These are phyloP conservation scores for Lophius piscatorius DNA, from an alignment of 2,113 vertebrate genomes.

Conservation along the genomic window DNA sequence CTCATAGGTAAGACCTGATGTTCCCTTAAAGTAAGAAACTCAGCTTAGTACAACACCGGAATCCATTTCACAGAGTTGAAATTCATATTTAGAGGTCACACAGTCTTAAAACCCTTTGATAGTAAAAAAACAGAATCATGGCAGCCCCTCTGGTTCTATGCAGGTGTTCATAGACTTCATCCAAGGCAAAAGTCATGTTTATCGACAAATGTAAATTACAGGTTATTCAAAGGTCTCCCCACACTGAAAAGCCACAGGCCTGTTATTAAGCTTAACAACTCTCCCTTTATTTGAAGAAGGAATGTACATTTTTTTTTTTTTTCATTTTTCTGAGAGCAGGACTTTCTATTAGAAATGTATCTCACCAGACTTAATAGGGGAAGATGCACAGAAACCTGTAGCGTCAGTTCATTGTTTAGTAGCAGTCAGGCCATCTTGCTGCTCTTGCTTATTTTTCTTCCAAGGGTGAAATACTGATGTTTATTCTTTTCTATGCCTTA, in stretches of 20 bases:
- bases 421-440: constrained; percentile 74
- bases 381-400: constrained; percentile 55
- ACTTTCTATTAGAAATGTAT: constrained; percentile 46
- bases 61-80: constrained; percentile 38
- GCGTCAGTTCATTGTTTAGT: constrained; percentile 72
- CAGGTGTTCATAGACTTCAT: constrained; percentile 55
- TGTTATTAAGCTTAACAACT: constrained; percentile 59
- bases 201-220: constrained; percentile 55
- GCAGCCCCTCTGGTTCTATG: constrained; percentile 50
- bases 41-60: constrained; percentile 3
- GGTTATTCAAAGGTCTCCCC: constrained; percentile 42
- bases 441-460: constrained; percentile 45
- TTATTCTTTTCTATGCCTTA: constrained; percentile 57
- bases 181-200: constrained; percentile 34
- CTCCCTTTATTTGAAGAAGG: constrained; percentile 23
- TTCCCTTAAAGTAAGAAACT: no score
- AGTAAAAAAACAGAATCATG: constrained; percentile 52
- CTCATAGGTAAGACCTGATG: no score
- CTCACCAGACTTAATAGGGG: constrained; percentile 49
- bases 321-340: constrained; percentile 37
- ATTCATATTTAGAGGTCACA: no score
- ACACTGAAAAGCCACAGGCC: constrained; percentile 47
- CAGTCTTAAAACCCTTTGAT: no score
- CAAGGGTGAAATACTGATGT: constrained; percentile 73
- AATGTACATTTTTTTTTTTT: no score